Base-by-base conservation (phyloP, 2,113 vertebrate genomes). In the Gobiocypris rarus region DNA sequence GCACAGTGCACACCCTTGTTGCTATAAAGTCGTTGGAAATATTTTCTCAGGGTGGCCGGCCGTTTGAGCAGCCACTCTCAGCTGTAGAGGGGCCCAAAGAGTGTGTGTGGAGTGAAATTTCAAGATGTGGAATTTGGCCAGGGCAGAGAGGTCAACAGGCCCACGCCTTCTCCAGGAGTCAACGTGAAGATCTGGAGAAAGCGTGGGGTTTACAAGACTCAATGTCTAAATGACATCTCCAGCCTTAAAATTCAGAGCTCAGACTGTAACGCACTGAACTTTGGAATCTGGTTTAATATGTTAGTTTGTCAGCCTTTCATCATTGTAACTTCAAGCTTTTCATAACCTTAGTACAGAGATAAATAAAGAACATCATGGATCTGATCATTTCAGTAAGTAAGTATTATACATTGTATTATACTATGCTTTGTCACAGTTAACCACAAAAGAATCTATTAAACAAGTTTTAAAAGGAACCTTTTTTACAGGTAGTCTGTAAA, bases 71-170 rank as follows among this genome's bases (percentile, higher is more conserved):
- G 76, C 41, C 76, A 54, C 83, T 77, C 89, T 88, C 82, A 81
- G 82, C 84, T 86, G 61, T 65, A 74, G 59, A 87, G 88, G 82
- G 85, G 84, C 88, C 81, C 84, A 76, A 19, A 71, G 83, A 75
- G 82, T 80, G 75, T 61, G 67, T 45, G 52, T 48, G 31, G 89
- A 88, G 87, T 83, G 85, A 88, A 88, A 86, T 84, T 88, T 87
- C 84, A 88, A 85, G 83, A 85, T 79, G 79, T 88, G 84, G 87
- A 89, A 88, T 88, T 90, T 84, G 73, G 86, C 88, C 88, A 84
- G 75, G 84, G 88, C 85, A 86, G 56, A 73, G 75, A 56, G 87
- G 89, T 89, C 89, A 88, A 88, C 59, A 75, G 85, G 58, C 76
- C 71, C 52, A 81, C 81, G 52, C 61, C 78, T 87, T 45, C 54